phyloP scores from a whole-genome alignment of 2,888 invertebrate species.

The Xanthorhoe spadicearia region DNA sequence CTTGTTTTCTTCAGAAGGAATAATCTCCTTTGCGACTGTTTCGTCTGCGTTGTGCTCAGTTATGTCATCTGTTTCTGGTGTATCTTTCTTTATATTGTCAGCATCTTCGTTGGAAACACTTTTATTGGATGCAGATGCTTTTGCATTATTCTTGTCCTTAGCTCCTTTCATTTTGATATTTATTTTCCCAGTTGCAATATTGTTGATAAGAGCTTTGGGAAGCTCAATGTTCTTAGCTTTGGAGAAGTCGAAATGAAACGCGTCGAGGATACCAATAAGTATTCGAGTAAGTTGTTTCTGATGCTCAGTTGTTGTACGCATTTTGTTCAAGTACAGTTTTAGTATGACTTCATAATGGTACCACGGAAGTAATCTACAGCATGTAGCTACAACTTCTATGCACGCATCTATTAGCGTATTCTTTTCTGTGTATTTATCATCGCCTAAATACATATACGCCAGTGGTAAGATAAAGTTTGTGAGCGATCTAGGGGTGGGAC shows the following conservation, averaged over 20 bases:
- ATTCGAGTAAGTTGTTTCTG: slow-evolving; percentile 93
- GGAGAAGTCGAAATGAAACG: slow-evolving; percentile 95
- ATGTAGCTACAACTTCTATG: slow-evolving; percentile 91
- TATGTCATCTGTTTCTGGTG: slow-evolving; percentile 39
- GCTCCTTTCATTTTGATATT: slow-evolving; percentile 48
- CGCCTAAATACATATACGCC: slow-evolving; percentile 91
- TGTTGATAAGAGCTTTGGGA: slow-evolving; percentile 66
- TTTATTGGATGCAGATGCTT: slow-evolving; percentile 22
- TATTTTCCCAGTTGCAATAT: slow-evolving; percentile 51
- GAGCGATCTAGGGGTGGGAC: slow-evolving; percentile 88
- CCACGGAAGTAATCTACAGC: slow-evolving; percentile 94
- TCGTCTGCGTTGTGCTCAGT: slow-evolving; percentile 52
- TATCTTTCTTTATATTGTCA: slow-evolving; percentile 39
- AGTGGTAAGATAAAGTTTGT: slow-evolving; percentile 95
- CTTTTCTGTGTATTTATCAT: slow-evolving; percentile 90
- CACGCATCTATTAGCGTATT: slow-evolving; percentile 93
- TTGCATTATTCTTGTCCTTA: slow-evolving; percentile 45
- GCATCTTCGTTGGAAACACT: slow-evolving; percentile 22
- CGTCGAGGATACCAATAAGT: slow-evolving; percentile 91
- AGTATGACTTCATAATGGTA: slow-evolving; percentile 93
- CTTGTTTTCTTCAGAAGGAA: slow-evolving; percentile 55
- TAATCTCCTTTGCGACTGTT: neutral
- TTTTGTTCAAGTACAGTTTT: slow-evolving; percentile 90
- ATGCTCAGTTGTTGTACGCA: slow-evolving; percentile 88
- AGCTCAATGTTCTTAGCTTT: slow-evolving; percentile 79